Conservation (phyloP, 2,113 vertebrate genomes). For the Vulpes ferrilata region DNA sequence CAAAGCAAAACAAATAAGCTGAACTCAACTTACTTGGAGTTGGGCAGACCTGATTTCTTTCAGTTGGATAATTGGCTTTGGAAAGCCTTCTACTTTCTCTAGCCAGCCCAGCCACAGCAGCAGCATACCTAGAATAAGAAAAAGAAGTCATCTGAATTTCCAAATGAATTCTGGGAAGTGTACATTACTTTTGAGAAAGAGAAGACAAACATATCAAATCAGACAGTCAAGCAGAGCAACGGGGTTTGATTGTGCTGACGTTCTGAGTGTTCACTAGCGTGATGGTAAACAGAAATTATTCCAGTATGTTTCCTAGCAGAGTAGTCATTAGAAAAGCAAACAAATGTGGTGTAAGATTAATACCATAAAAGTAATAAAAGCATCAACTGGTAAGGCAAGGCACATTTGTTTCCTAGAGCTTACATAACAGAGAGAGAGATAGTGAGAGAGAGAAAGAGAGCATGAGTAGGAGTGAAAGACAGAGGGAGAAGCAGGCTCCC, state of each 20-base stretch:
- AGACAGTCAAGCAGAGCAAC: background rate
- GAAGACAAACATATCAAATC: background rate
- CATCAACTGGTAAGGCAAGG: background rate
- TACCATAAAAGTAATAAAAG: background rate
- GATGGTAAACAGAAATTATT: background rate
- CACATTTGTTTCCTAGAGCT: background rate
- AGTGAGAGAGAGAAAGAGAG: too few species aligned
- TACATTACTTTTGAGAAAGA: background rate
- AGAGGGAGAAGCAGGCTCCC: too few species aligned
- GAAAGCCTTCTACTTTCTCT: background rate
- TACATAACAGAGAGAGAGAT: background rate
- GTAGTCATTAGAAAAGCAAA: background rate
- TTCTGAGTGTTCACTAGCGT: background rate
- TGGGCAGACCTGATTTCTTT: background rate
- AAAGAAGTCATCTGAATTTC: background rate
- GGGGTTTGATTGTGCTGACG: background rate
- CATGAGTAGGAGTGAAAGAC: too few species aligned
- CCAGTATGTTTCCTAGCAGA: background rate
- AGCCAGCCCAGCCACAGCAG: background rate
- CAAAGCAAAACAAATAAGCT: background rate
- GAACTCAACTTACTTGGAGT: slow-evolving; percentile 61
- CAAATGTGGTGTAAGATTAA: background rate
- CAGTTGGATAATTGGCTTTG: accelerated
- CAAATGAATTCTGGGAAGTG: background rate
- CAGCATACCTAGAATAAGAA: slow-evolving; percentile 46